A percentile compares a stretch with the other conserved stretches of the same genome.
These are phyloP conservation scores for Echeneis naucrates DNA, from an alignment of 2,797 vertebrate species.

Conservation along the genomic window DNA sequence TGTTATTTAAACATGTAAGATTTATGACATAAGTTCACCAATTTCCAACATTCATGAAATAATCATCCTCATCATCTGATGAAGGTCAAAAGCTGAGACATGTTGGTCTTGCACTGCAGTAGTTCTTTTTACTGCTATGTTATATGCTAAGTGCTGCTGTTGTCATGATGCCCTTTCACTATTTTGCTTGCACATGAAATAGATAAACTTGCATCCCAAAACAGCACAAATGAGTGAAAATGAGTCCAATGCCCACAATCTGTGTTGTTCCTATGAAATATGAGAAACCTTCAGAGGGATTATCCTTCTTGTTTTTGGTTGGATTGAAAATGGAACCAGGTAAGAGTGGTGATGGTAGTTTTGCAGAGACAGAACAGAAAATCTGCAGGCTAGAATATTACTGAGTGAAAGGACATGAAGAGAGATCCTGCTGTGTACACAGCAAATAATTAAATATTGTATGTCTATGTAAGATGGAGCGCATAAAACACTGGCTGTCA, in stretches of 20 bases:
- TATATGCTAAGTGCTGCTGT: not conserved
- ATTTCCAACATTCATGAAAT: not conserved
- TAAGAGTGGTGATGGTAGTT: constrained; percentile 71
- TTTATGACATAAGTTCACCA: not conserved
- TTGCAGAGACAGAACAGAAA: constrained; percentile 49
- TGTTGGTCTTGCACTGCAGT: not conserved
- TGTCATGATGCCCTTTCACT: not conserved
- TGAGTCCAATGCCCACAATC: constrained; percentile 9
- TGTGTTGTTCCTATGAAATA: constrained; percentile 9
- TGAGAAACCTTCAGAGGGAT: constrained; percentile 32
- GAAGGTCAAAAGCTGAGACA: not conserved
- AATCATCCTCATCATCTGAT: not conserved
- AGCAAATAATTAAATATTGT: constrained; percentile 40
- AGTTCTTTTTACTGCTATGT: not conserved
- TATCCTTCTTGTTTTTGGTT: constrained; percentile 14
- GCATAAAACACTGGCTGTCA: constrained; percentile 69
- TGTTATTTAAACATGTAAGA: not conserved
- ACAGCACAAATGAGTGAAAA: constrained; percentile 11
- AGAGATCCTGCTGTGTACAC: constrained; percentile 24
- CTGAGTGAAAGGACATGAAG: constrained; percentile 30
- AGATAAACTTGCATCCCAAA: constrained; percentile 12
- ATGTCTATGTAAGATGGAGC: constrained; percentile 48
- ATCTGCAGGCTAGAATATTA: constrained; percentile 40
- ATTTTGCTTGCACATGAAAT: not conserved
- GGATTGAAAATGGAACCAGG: constrained; percentile 39